Evolutionary conservation across 64 coral and sea anemone species (phyloP), one percentile per base, ranked within the genome.

Genomic region (Pocillopora verrucosa): DNA sequence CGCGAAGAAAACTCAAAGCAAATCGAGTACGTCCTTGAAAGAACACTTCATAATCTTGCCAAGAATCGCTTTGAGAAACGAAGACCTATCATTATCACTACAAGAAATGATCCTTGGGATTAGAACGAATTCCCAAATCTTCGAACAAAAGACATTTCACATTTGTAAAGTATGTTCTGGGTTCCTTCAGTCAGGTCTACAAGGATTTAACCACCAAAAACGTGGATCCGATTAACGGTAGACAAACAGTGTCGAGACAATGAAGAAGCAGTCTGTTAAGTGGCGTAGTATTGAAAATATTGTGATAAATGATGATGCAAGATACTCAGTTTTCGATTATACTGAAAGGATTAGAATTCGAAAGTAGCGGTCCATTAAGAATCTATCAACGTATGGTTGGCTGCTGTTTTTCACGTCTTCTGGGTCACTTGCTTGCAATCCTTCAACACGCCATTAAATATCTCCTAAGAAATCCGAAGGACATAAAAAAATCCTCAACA

Each of bases 361-460:
- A 67, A 22, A 16, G 16, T 20, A 19, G 64, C 64, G 22, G 22
- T 67, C 22, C 64, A 16, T 67, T 67, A 19, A 9, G 22, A 20
- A 20, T 67, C 9, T 20, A 22, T 15, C 17, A 9, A 67, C 11
- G 20, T n/a, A 11, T 70, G 10, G 10, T 5, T 17, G 1, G 25
- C 61, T 22, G 80, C 17, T 36, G 25, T 36, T 67, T 83, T 63
- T 83, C 60, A 83, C 20, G 59, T 37, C 11, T 19, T 41, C 41
- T 80, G 60, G 34, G 22, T 63, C 60, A 82, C 58, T 13, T 34
- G 10, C 35, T 16, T 64, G 14, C 30, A 34, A 82, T 34, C 34
- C 61, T 68, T 70, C 62, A 70, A 56, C 80, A 19, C 80, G 20
- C 34, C 20, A 65, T 84, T 84, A 84, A 67, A 41, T 36, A 10